These are phyloP conservation scores for Furnarius figulus DNA, from an alignment of 2,113 vertebrate species.

Conservation along the genomic window DNA sequence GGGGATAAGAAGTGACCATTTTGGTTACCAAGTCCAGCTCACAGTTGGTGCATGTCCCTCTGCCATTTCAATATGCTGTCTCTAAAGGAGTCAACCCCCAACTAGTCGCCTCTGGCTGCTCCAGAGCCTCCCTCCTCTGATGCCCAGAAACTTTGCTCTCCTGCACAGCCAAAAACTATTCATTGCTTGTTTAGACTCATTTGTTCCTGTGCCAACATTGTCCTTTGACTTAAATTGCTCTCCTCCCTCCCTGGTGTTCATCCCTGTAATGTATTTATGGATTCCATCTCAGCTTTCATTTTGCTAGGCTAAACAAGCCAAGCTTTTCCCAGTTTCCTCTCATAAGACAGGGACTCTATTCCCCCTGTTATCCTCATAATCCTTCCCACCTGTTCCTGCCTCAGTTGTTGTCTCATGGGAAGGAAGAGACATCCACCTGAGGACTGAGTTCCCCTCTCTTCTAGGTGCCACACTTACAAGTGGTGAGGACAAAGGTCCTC, in stretches of 20 bases:
- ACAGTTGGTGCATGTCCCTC: not conserved
- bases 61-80: accelerated
- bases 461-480: not conserved
- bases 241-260: constrained; percentile 31
- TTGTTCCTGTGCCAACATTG: constrained; percentile 5
- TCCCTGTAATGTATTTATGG: not conserved
- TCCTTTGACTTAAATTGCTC: constrained; percentile 38
- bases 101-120: not conserved
- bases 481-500: not conserved
- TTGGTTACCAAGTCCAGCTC: not conserved
- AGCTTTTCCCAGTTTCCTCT: not conserved
- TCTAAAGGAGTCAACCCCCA: not conserved
- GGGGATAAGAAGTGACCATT: not conserved
- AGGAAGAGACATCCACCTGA: not conserved
- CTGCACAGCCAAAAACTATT: not conserved
- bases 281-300: constrained; percentile 13
- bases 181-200: not conserved
- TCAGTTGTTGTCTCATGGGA: accelerated
- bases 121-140: not conserved
- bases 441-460: not conserved
- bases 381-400: not conserved
- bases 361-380: not conserved
- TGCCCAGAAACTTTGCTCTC: not conserved
- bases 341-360: not conserved
- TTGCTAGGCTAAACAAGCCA: not conserved